Evolutionary conservation across 2,797 vertebrate genomes (phyloP).

Genomic region (Sciaenops ocellatus): DNA sequence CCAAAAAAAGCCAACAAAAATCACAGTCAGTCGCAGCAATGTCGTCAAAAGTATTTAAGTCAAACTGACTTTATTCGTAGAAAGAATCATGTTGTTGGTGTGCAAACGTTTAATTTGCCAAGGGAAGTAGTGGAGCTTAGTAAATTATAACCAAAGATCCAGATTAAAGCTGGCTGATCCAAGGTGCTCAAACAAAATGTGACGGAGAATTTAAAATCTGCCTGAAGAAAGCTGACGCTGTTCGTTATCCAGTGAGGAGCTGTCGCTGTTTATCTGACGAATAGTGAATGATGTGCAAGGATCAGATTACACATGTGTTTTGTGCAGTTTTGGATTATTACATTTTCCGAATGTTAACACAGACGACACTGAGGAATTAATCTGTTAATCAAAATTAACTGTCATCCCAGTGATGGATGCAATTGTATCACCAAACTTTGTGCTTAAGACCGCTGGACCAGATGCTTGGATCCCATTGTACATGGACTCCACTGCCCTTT

Average conservation of each 20-base stretch:
- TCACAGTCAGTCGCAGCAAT: slow-evolving; percentile 25
- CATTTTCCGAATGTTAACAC: slow-evolving; percentile 8
- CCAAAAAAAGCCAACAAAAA: slow-evolving; percentile 9
- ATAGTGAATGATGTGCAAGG: background rate
- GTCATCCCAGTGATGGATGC: slow-evolving; percentile 1
- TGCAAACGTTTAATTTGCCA: slow-evolving; percentile 27
- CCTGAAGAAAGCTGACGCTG: background rate
- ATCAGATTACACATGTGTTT: slow-evolving; percentile 1
- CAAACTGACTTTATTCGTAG: slow-evolving; percentile 14
- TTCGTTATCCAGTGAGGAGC: slow-evolving; percentile 7
- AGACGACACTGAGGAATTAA: slow-evolving; percentile 5
- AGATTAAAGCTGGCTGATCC: slow-evolving; percentile 42
- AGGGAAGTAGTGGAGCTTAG: slow-evolving; percentile 69
- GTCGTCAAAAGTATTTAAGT: slow-evolving; percentile 9
- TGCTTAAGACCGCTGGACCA: no score
- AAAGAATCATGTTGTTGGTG: slow-evolving; percentile 13
- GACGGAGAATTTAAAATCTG: background rate
- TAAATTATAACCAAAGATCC: slow-evolving; percentile 78
- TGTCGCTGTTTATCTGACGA: background rate
- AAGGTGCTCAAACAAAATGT: slow-evolving; percentile 42
- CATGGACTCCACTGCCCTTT: background rate
- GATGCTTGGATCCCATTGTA: background rate
- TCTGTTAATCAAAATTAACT: background rate
- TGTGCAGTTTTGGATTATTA: slow-evolving; percentile 15
- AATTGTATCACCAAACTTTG: background rate